Evolutionary conservation across 1,140 invertebrate species (phyloP).

Genomic region (Venustaconcha ellipsiformis): DNA sequence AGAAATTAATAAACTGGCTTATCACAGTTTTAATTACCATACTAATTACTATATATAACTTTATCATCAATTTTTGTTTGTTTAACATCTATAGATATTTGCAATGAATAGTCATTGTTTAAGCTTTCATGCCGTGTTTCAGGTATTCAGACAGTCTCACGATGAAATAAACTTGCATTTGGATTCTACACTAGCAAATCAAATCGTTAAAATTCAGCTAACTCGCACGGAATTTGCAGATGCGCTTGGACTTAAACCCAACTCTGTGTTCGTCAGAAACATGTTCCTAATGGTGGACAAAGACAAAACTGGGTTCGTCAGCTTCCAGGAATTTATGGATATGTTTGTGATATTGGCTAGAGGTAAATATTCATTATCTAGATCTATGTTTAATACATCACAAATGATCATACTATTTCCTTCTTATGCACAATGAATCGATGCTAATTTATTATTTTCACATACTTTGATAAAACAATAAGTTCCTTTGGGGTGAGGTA

Average conservation of each 20-base stretch:
- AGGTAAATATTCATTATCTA: constrained; percentile 49
- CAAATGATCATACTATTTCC: too few species aligned
- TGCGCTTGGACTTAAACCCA: constrained; percentile 96
- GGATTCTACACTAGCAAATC: constrained; percentile 26
- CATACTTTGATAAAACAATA: too few species aligned
- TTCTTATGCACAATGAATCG: too few species aligned
- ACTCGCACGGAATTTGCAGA: constrained; percentile 89
- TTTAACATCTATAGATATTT: too few species aligned
- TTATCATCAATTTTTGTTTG: too few species aligned
- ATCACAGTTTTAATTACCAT: too few species aligned
- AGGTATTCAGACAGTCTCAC: constrained; percentile 35
- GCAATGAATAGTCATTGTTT: too few species aligned
- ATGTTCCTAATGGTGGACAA: constrained; percentile 99
- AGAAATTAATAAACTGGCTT: too few species aligned
- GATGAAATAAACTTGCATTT: constrained; percentile 22
- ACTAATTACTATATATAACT: too few species aligned
- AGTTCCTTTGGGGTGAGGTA: too few species aligned
- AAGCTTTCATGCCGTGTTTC: not conserved
- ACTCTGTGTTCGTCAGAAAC: constrained; percentile 98
- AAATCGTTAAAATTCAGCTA: constrained; percentile 50
- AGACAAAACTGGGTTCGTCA: constrained; percentile 93
- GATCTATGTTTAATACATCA: too few species aligned
- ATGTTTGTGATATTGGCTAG: constrained; percentile 86
- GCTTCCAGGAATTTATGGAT: constrained; percentile 97
- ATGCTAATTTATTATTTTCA: too few species aligned